Base-by-base conservation (phyloP, 2,888 invertebrate species). In the Thumatha senex region DNA sequence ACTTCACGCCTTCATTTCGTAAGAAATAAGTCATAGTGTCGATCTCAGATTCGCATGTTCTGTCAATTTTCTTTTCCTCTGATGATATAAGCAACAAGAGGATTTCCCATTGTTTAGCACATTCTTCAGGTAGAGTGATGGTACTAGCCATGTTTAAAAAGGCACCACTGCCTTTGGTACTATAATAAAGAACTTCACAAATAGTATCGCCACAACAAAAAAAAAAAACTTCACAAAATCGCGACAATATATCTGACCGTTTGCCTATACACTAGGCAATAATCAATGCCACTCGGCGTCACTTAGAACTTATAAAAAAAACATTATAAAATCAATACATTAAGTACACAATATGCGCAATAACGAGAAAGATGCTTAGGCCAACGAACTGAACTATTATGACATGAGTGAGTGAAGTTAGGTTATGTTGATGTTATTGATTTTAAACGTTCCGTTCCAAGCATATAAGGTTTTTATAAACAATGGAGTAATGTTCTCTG, bases 31-130 rank as follows among this genome's bases (percentile, higher is more conserved):
- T 77, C 80, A 90, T 86, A 0, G 88, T 88, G 18, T 89, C 88
- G 9, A 86, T 70, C 58, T 89, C 89, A 49, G 67, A 77, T 35
- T 89, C 88, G 41, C 61, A 73, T 7, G 83, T 86, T 30, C 86
- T 74, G 66, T 89, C 85, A 51, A 86, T 86, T 59, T 86, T 90
- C 67, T 85, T 89, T 54, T 90, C 90, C 56, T 91, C 90, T 8
- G 86, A 84, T 14, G 88, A 52, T 33, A 52, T 52, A 0, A 52
- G 18, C 1, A 52, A 29, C 31, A 52, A 12, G 2, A 52, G 40
- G 18, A 52, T 44, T 12, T 91, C 89, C 91, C 90, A 91, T 58
- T 89, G 89, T 55, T 86, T 81, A 0, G 84, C 74, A 50, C 84
- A 84, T 48, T 90, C 87, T 24, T 86, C 82, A 9, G 89, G 86